Percentiles rank a stretch among this genome's conserved stretches.
Evolutionary conservation across 2,797 vertebrate species (phyloP).

Genomic region (Nasua narica): DNA sequence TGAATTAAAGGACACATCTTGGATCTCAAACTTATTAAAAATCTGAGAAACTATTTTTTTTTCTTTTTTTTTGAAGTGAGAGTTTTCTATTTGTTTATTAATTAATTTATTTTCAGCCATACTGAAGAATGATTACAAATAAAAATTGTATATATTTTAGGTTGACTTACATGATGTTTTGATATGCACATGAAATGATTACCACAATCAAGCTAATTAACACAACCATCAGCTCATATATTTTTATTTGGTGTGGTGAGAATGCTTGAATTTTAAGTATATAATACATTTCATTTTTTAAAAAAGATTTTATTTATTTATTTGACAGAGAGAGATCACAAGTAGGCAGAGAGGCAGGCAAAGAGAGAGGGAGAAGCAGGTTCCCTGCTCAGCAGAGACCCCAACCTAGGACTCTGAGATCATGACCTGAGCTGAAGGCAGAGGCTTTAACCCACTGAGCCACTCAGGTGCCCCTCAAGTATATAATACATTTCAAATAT

Average conservation of each 20-base stretch:
- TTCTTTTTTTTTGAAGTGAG: background rate
- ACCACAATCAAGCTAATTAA: background rate
- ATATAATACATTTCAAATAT: too few species aligned
- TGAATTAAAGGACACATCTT: background rate
- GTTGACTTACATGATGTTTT: background rate
- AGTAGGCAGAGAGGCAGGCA: too few species aligned
- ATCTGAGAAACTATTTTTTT: background rate
- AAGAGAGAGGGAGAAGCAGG: too few species aligned
- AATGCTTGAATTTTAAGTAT: background rate
- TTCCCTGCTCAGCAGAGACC: too few species aligned
- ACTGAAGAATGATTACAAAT: background rate
- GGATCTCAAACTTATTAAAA: background rate
- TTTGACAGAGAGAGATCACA: too few species aligned
- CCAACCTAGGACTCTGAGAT: too few species aligned
- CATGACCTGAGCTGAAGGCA: too few species aligned
- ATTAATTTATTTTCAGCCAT: background rate
- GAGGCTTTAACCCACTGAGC: too few species aligned
- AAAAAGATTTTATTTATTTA: too few species aligned
- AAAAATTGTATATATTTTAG: background rate
- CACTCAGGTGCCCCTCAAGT: too few species aligned
- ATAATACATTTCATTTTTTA: background rate
- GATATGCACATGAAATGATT: background rate
- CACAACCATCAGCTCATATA: background rate
- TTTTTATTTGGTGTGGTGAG: background rate
- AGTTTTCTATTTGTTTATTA: background rate